Base-by-base conservation (phyloP, 2,797 vertebrate genomes). In the Syncerus caffer region DNA sequence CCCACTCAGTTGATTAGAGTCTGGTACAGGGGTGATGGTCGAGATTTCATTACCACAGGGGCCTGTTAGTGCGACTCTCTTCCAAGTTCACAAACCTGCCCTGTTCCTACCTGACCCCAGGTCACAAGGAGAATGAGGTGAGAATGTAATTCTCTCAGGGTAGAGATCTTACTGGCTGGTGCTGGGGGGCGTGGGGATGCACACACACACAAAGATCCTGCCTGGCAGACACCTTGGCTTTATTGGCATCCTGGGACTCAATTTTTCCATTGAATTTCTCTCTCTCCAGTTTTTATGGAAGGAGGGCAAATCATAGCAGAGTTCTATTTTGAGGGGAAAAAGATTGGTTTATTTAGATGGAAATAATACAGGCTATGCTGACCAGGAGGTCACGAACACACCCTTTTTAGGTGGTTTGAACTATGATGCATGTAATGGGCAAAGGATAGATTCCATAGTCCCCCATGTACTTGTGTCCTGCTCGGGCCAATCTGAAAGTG, bases 191-290 rank as follows among this genome's bases (percentile, higher is more conserved):
- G 0, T 45, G 1, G 23, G 27, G 47, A 55, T 0, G 12, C 2
- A 0, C 9, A 3, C 1, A 3, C 1, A 29, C 10, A 7, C 1
- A 29, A 5, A 90, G 67, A 80, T 31, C 2, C 2, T 17, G 19
- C 14, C 53, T 45, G 80, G 19, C 0, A 85, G 57, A 71, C 15
- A 21, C 19, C 14, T 8, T 4, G 12, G 31, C 17, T 58, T 38
- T 45, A 16, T 7, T 51, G 23, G 76, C 3, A 38, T 29, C 10
- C 14, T 2, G 0, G 2, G 7, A 47, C 19, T 34, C 42, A n/a
- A 14, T 34, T 83, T 55, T 62, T 47, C 79, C 38, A 53, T 45
- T 50, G 23, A 1, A 47, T 55, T 51, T 84, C 51, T 83, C 67
- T 31, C 23, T 90, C 25, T 60, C 50, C 5, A 7, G 1, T 64